These are phyloP conservation scores for Hylomyscus alleni DNA, from an alignment of 2,797 vertebrate genomes.

Conservation along the genomic window DNA sequence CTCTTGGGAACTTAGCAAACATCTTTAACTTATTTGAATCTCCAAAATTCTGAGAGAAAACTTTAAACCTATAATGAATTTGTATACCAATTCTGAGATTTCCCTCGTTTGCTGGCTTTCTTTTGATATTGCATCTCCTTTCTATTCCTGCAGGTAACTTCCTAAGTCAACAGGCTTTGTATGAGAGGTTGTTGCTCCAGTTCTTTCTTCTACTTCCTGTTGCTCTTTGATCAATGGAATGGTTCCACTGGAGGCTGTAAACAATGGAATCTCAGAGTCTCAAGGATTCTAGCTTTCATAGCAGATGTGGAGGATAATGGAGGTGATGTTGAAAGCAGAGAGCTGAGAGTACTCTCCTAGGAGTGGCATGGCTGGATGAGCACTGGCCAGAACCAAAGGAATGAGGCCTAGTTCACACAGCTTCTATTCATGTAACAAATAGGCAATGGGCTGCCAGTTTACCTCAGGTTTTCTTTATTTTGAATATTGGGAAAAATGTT, in stretches of 20 bases:
- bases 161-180: neutral
- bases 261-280: neutral
- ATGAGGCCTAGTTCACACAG: neutral
- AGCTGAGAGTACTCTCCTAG: neutral
- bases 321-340: neutral
- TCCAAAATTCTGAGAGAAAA: neutral
- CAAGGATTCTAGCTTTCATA: neutral
- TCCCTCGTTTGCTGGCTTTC: neutral
- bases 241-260: neutral
- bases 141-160: neutral
- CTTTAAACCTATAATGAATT: neutral
- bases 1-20: neutral
- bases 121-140: neutral
- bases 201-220: neutral
- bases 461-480: neutral
- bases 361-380: neutral
- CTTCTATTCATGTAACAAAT: neutral
- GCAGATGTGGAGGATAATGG: neutral
- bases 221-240: neutral
- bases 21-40: neutral
- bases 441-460: fast-evolving
- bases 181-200: neutral
- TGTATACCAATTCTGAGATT: neutral
- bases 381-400: fast-evolving
- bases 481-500: neutral